These are phyloP conservation scores for Geothlypis trichas DNA, from an alignment of 2,113 vertebrate genomes.

Conservation along the genomic window DNA sequence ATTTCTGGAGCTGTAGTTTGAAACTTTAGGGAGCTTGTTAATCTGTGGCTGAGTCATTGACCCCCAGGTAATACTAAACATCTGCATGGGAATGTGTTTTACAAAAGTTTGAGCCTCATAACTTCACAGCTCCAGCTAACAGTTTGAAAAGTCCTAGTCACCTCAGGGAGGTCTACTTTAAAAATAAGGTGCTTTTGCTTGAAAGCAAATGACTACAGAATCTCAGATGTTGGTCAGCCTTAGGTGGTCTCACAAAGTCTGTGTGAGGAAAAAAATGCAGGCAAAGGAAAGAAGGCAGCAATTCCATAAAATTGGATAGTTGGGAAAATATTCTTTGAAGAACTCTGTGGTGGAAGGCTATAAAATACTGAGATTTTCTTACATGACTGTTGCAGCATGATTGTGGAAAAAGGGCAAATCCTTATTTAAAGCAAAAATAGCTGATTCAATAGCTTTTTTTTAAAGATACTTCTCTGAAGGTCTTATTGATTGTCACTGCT, in stretches of 20 bases:
- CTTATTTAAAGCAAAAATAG: neutral
- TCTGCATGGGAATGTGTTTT: neutral
- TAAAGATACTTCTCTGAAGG: neutral
- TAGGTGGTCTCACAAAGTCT: neutral
- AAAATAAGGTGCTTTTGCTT: neutral
- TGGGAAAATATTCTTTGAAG: neutral
- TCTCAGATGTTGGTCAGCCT: neutral
- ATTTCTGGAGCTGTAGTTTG: neutral
- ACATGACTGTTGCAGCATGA: neutral
- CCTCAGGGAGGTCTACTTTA: neutral
- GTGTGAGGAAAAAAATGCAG: neutral
- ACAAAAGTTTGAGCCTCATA: neutral
- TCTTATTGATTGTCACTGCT: neutral
- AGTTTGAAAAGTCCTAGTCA: neutral
- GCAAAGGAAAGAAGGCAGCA: neutral
- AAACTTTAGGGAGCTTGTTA: neutral
- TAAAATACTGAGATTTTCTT: neutral
- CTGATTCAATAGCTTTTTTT: rapidly evolving
- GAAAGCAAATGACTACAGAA: neutral
- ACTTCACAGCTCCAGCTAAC: neutral
- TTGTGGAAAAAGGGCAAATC: neutral
- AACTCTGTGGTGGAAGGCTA: neutral
- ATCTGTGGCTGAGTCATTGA: neutral
- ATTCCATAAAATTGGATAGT: neutral
- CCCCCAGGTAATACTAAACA: neutral